Evolutionary conservation across 2,113 vertebrate species (phyloP), one percentile per base, ranked within the genome.

Genomic region (Pantherophis guttatus): DNA sequence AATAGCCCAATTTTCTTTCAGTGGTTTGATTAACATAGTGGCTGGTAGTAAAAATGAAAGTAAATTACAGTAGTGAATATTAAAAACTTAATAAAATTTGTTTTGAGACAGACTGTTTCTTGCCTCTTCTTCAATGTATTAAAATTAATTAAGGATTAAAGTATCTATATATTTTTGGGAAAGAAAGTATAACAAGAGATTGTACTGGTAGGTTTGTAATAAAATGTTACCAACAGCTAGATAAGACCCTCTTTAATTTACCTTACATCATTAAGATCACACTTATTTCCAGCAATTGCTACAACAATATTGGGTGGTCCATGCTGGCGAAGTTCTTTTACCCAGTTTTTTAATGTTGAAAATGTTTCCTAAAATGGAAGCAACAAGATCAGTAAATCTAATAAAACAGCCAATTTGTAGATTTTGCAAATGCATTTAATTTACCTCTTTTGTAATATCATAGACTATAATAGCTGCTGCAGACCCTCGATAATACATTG

Each of bases 381-480:
- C 0, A 57, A 95, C 44, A 53, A 19, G 75, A 58, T 94, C 91
- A 93, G 92, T 33, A 59, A 65, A 39, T 12, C 17, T n/a, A 58
- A 62, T 59, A 65, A 21, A 65, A 29, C 24, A 39, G 29, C 13
- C 1, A 53, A 87, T 54, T 12, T 5, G 81, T 19, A 75, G 13
- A 54, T 89, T 70, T 81, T 48, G 62, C 5, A 91, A 92, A 53
- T 48, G 0, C 57, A 10, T 11, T 87, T 17, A 96, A 48, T 21
- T 97, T 98, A 99, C 99, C 98, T 99, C 99, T 98, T 99, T 99
- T 52, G 99, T 99, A 98, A 99, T 99, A 96, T 99, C 99, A 95
- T 99, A 99, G 39, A 99, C 99, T 93, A 99, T 99, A 87, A 99
- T 98, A 89, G 99, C 99, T 12, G 99, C 99, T 17, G 99, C 98